Conservation (phyloP, 2,113 vertebrate genomes). For the Amblyopsis rosae region DNA sequence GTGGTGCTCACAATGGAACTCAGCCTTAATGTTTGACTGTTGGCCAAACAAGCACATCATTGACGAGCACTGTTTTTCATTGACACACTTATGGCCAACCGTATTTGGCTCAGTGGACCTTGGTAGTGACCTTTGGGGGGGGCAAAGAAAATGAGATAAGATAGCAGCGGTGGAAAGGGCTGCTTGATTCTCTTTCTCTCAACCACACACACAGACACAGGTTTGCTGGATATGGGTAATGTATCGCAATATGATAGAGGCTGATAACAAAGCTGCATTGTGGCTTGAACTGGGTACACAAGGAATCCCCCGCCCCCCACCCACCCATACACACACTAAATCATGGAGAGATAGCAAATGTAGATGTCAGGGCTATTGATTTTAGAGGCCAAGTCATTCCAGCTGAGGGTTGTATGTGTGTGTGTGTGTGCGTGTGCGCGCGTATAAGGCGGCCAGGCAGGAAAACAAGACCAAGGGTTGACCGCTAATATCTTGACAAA, state of each 20-base stretch:
- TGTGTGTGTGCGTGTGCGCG: constrained; percentile 25
- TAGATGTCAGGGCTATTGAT: constrained; percentile 54
- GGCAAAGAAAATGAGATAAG: constrained; percentile 2
- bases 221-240: constrained; percentile 20
- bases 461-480: background rate
- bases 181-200: constrained; percentile 50
- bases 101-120: constrained; percentile 41
- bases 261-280: constrained; percentile 24
- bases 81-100: constrained; percentile 53
- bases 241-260: constrained; percentile 14
- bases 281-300: constrained; percentile 24
- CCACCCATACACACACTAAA: constrained; percentile 15
- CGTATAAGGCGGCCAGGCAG: constrained; percentile 3
- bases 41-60: constrained; percentile 52
- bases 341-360: constrained; percentile 34
- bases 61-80: constrained; percentile 55
- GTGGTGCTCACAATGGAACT: background rate
- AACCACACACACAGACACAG: constrained; percentile 3
- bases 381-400: constrained; percentile 44
- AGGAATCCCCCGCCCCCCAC: background rate
- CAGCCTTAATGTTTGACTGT: constrained; percentile 42
- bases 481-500: background rate
- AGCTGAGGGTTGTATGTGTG: constrained; percentile 50
- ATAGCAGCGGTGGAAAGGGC: constrained; percentile 15
- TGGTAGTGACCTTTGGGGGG: constrained; percentile 57